Evolutionary conservation across 2,888 invertebrate species (phyloP), one percentile per base, ranked within the genome.

Genomic region (Ophion obscuratus): DNA sequence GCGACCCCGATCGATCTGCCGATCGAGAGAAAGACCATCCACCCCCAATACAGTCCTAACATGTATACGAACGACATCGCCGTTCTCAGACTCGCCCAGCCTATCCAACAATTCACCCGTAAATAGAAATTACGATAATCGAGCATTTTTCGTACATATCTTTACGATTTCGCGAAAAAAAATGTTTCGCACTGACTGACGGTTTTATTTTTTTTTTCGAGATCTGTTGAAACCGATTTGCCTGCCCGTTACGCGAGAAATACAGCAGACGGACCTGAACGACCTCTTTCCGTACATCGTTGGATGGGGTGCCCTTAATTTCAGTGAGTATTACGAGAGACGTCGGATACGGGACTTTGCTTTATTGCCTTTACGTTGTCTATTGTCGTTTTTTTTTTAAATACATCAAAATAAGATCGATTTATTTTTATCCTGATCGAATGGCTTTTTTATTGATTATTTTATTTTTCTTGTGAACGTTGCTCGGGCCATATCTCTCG

Each of bases 251-350:
- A 93, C 94, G 10, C 93, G 94, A 0, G 95, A 95, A 4, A 90
- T 96, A 62, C 94, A 96, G 67, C 92, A 95, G 0, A 95, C 94
- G 66, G 95, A 94, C n/a, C 96, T 95, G 90, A 96, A 95, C 31
- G 95, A 95, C 89, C 95, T 95, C 83, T 95, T 94, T 87, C 97
- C 97, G 0, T 96, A 97, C 90, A 95, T 98, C 6, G 97, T 97
- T 44, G 98, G 98, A 31, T 98, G 98, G 98, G 98, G 98, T 17
- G 95, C 97, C 14, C 94, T 96, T 0, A 93, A 94, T 88, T 97
- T 96, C 93, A 95, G 97, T 97, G 95, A 96, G 97, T 96, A 86
- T 75, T 11, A 2, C 53, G 17, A 40, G 40, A 40, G 40, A 7
- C 40, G 40, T 5, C 9, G 40, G 40, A 3, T 9, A 9, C 31